Conservation (phyloP, 2,797 vertebrate genomes). For the Euphonia xanthogaster region DNA sequence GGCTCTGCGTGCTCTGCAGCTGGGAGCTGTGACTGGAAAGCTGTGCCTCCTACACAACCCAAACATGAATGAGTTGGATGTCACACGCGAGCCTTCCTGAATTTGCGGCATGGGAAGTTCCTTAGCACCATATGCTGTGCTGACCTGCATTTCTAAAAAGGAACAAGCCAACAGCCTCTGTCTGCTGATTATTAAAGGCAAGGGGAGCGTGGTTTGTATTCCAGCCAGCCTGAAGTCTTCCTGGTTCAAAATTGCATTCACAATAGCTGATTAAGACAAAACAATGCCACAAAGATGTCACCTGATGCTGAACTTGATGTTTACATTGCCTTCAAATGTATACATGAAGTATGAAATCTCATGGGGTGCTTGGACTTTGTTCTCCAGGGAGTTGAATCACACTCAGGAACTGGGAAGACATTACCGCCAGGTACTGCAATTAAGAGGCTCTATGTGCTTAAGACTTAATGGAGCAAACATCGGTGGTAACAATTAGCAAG, state of each 20-base stretch:
- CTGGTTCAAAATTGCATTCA: not conserved
- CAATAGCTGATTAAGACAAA: not conserved
- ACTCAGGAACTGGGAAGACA: not conserved
- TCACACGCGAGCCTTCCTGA: not conserved
- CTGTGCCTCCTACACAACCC: not conserved
- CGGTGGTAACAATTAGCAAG: not conserved
- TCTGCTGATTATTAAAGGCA: conserved; percentile 2
- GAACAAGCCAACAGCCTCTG: not conserved
- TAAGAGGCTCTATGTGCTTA: not conserved
- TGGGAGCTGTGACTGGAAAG: not conserved
- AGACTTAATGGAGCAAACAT: not conserved
- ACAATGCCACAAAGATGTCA: not conserved
- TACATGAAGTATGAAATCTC: not conserved
- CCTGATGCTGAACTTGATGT: not conserved
- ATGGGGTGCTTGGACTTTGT: not conserved
- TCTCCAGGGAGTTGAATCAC: not conserved
- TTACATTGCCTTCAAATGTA: not conserved
- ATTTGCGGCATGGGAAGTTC: not conserved
- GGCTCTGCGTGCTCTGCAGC: fast-evolving
- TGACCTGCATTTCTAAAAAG: conserved; percentile 13
- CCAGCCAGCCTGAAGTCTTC: not conserved
- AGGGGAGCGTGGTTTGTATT: not conserved
- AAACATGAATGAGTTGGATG: not conserved
- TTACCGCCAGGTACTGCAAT: not conserved
- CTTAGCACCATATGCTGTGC: not conserved